Conservation (phyloP, 1,140 invertebrate genomes). For the Brachionus paranguensis region DNA sequence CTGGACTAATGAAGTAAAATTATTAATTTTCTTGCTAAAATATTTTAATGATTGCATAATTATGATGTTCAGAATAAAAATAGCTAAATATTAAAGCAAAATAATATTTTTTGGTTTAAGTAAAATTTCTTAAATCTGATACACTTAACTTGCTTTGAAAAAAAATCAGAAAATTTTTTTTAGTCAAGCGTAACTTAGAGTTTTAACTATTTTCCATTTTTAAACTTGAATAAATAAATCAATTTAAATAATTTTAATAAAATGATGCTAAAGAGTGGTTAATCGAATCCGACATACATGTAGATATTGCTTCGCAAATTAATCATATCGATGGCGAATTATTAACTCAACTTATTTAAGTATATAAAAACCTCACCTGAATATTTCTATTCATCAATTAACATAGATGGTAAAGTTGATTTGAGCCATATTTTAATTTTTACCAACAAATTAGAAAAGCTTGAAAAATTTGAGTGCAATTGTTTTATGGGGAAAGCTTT, state of each 20-base stretch:
- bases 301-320: not conserved
- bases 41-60: too few species aligned
- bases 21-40: too few species aligned
- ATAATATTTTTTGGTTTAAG: too few species aligned
- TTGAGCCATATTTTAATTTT: not conserved
- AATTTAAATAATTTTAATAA: not conserved
- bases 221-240: too few species aligned
- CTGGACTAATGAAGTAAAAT: too few species aligned
- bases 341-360: not conserved
- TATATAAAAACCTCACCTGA: not conserved
- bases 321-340: not conserved
- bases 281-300: not conserved
- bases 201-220: not conserved
- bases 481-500: not conserved
- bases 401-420: not conserved
- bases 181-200: not conserved
- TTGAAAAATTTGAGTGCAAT: not conserved
- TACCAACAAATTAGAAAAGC: slow-evolving; percentile 1
- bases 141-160: too few species aligned
- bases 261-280: not conserved
- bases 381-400: not conserved
- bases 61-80: too few species aligned
- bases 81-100: too few species aligned
- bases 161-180: not conserved
- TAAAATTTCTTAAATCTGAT: too few species aligned